Base-by-base conservation (phyloP, 2,113 vertebrate genomes). In the Fulica atra region DNA sequence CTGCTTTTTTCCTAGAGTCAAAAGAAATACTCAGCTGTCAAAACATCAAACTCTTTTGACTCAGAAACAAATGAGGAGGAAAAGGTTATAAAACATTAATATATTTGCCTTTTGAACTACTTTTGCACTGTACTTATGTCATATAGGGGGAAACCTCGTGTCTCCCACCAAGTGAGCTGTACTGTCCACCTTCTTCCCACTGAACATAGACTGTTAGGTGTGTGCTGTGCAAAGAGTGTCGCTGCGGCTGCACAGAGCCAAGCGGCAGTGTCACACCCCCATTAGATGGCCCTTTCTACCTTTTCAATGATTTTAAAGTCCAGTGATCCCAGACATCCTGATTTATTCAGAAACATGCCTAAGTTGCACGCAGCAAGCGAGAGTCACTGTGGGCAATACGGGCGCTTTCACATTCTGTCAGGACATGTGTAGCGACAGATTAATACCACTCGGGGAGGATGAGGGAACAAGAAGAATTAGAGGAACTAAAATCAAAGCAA, bases 11-110 rank as follows among this genome's bases (percentile, higher is more conserved):
- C 71, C 91, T 54, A 38, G 24, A 64, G 50, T 56, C 51, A 68
- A 36, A 38, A 65, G 48, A 80, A 83, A 40, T 36, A 44, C 7
- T 88, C 88, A 86, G 31, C 74, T 95, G 89, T 95, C 96, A 97
- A 97, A 97, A 93, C 85, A 94, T 63, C 88, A 87, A 69, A 71
- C 10, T 81, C 71, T 88, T 78, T 82, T 61, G 38, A 95, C 89
- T 97, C 73, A 65, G 91, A 86, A 95, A 89, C 77, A 93, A 96
- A 97, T 48, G 68, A 92, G 65, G 31, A 90, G 54, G 83, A 94
- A 59, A 73, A 81, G 73, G 80, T 95, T 93, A 65, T 69, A 86
- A 78, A 91, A 20, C 36, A 81, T 36, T 29, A 61, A 83, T 76
- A 16, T 59, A 84, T 78, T 61, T 93, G 35, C n/a, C 36, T 91